A percentile compares a stretch with the other conserved stretches of the same genome.
phyloP scores from a whole-genome alignment of 2,797 vertebrate species.

The Cichlasoma orientale region DNA sequence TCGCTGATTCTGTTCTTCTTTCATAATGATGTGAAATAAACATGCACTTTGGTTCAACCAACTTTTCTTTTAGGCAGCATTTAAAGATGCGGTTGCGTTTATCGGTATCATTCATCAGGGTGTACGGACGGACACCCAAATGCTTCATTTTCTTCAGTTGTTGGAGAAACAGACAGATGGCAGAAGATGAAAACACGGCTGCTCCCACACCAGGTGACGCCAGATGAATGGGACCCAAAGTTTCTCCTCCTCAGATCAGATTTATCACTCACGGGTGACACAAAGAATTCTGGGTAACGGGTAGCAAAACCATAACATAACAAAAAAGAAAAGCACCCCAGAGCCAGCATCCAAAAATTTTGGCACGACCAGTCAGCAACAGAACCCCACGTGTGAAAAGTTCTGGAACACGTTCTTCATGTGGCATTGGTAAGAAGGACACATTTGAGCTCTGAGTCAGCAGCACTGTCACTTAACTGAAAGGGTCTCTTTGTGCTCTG shows the following conservation, averaged over 20 bases:
- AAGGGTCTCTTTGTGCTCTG: constrained; percentile 15
- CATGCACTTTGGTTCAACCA: constrained; percentile 69
- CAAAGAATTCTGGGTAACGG: constrained; percentile 11
- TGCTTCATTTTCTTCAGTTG: neutral
- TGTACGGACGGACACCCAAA: constrained; percentile 23
- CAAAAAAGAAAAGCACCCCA: constrained; percentile 11
- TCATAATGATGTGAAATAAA: constrained; percentile 37
- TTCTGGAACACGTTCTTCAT: constrained; percentile 40
- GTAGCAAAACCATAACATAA: constrained; percentile 12
- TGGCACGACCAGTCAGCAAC: constrained; percentile 34
- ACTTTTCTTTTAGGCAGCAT: constrained; percentile 44
- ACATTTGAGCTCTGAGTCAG: constrained; percentile 17
- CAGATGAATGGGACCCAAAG: constrained; percentile 1
- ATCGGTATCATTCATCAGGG: neutral
- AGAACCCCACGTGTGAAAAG: constrained; percentile 1
- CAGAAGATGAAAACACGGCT: constrained; percentile 17
- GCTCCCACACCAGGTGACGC: constrained; percentile 13
- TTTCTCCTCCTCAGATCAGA: constrained; percentile 16
- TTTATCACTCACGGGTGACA: constrained; percentile 9
- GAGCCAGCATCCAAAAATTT: constrained; percentile 33
- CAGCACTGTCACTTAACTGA: constrained; percentile 37
- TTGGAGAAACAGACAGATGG: constrained; percentile 14
- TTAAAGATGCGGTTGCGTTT: constrained; percentile 23
- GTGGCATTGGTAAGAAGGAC: constrained; percentile 25
- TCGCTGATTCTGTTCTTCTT: neutral